A percentile compares a stretch with the other conserved stretches of the same genome.
Evolutionary conservation across 2,797 vertebrate genomes (phyloP).

Genomic region (Leptodactylus fallax): DNA sequence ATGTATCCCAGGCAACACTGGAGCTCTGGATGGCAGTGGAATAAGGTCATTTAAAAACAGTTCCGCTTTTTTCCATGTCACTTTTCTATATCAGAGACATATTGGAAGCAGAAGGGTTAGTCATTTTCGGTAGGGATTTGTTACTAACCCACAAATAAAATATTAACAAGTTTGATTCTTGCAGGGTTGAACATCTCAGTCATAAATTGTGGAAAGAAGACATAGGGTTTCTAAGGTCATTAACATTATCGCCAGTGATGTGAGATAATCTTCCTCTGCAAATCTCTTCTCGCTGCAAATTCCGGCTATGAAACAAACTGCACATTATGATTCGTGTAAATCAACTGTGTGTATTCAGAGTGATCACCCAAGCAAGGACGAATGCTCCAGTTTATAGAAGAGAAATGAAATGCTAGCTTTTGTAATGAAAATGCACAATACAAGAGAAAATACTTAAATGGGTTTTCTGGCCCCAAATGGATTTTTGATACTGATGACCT

Average conservation of each 20-base stretch:
- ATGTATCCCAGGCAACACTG: constrained; percentile 40
- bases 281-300: background rate
- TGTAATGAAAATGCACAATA: background rate
- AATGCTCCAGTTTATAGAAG: background rate
- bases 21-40: background rate
- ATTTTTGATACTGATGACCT: too few relatives aligned
- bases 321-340: constrained; percentile 1
- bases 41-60: constrained; percentile 6
- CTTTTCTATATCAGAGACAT: background rate
- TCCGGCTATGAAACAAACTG: background rate
- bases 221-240: background rate
- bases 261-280: constrained; percentile 3
- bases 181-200: background rate
- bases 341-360: background rate
- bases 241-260: background rate
- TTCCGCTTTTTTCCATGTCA: background rate
- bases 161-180: constrained; percentile 9
- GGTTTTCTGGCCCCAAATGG: too few relatives aligned
- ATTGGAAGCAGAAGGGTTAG: background rate
- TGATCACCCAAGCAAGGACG: background rate
- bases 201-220: constrained; percentile 7
- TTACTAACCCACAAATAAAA: constrained; percentile 10
- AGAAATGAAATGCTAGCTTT: background rate
- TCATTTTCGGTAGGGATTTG: constrained; percentile 12
- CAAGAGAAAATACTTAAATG: background rate